phyloP scores from a whole-genome alignment of 2,797 vertebrate genomes.

The Rhynchotus rufescens region DNA sequence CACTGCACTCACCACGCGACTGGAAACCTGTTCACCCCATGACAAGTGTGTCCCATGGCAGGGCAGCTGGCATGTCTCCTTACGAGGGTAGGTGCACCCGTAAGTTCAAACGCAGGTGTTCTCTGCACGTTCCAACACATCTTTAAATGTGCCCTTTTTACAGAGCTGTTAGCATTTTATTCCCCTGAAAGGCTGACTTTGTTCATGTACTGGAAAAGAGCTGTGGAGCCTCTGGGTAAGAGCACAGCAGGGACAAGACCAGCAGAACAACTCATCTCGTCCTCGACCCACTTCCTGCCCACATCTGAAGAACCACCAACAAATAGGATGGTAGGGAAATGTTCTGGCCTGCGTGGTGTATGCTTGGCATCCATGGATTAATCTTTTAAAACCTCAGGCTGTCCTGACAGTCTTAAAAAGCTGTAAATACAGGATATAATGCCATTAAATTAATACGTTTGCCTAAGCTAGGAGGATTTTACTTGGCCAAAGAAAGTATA shows the following conservation, averaged over 20 bases:
- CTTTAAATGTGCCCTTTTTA: not conserved
- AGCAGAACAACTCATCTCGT: not conserved
- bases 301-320: constrained; percentile 41
- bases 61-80: not conserved
- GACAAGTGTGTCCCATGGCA: not conserved
- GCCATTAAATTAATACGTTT: not conserved
- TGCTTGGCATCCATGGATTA: not conserved
- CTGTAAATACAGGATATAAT: constrained; percentile 6
- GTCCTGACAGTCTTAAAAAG: not conserved
- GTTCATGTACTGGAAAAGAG: not conserved
- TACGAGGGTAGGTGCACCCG: fast-evolving
- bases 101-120: not conserved
- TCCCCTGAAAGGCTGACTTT: not conserved
- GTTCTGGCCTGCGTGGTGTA: not conserved
- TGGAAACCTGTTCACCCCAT: not conserved
- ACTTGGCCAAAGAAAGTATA: not conserved
- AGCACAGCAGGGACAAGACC: not conserved
- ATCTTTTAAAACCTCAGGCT: constrained; percentile 41
- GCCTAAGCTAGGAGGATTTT: not conserved
- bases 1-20: no score
- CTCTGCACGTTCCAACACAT: not conserved
- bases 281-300: constrained; percentile 4
- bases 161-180: not conserved
- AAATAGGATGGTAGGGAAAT: not conserved
- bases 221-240: not conserved